phyloP scores from a whole-genome alignment of 1,140 invertebrate species.

The Zaprionus ornatus region DNA sequence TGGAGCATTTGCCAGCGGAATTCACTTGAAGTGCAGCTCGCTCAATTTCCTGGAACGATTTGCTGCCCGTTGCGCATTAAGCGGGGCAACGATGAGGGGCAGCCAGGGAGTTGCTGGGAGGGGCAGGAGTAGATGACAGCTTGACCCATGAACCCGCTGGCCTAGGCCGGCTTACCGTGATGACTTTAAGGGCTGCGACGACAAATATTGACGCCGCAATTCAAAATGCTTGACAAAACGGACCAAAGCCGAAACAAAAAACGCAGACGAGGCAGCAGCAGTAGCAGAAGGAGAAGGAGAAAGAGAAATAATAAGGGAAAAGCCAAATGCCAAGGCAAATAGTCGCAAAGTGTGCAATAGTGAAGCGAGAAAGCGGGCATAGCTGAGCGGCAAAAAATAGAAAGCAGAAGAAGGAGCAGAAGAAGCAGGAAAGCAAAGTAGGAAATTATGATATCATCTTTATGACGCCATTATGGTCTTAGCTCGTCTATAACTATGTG shows the following conservation, averaged over 20 bases:
- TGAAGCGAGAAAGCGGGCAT: constrained; percentile 12
- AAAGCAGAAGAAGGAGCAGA: not conserved
- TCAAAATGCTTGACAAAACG: constrained; percentile 56
- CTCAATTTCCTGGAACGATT: constrained; percentile 76
- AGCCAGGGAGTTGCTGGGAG: no score
- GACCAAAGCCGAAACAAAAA: constrained; percentile 17
- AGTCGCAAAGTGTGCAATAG: constrained; percentile 43
- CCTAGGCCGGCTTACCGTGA: constrained; percentile 7
- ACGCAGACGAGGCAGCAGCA: not conserved
- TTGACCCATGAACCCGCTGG: constrained; percentile 5
- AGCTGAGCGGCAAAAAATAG: constrained; percentile 31
- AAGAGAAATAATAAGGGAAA: constrained; percentile 22
- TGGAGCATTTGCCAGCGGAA: constrained; percentile 35
- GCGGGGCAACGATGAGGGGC: not conserved
- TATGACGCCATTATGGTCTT: constrained; percentile 77
- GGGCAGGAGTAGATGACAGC: not conserved
- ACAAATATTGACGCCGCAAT: constrained; percentile 69
- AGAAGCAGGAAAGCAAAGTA: constrained; percentile 63
- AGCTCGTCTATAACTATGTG: constrained; percentile 20
- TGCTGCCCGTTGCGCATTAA: constrained; percentile 58
- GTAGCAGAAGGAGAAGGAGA: constrained; percentile 1
- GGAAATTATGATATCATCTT: constrained; percentile 81
- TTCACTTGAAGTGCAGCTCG: constrained; percentile 65
- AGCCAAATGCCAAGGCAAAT: constrained; percentile 50
- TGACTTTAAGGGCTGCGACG: constrained; percentile 42